These are phyloP conservation scores for Saguinus imperator DNA, from an alignment of 2,113 vertebrate species.

Conservation along the genomic window DNA sequence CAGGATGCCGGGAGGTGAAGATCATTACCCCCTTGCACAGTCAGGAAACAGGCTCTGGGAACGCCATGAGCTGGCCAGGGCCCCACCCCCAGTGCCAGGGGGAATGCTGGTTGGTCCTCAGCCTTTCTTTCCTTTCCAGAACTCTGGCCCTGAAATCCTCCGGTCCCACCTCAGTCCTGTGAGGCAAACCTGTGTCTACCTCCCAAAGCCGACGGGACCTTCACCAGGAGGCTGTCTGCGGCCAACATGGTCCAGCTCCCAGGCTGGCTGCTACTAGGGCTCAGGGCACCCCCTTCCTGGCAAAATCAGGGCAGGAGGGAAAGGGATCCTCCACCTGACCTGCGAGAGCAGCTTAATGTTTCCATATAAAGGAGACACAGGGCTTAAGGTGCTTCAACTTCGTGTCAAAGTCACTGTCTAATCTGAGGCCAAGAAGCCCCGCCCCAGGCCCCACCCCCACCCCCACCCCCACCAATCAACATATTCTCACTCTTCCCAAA, in stretches of 20 bases:
- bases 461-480: background rate
- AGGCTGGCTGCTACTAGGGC: background rate
- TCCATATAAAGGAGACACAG: conserved; percentile 80
- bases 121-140: background rate
- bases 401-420: conserved; percentile 81
- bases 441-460: background rate
- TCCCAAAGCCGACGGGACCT: background rate
- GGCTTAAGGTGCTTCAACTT: conserved; percentile 79
- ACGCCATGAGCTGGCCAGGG: background rate
- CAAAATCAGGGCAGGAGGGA: background rate
- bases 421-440: conserved; percentile 72
- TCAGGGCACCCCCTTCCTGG: background rate
- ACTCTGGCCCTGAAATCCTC: background rate
- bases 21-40: background rate
- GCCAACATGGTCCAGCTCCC: background rate
- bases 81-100: rapidly evolving
- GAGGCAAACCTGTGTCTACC: background rate
- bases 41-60: background rate
- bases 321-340: conserved; percentile 34
- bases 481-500: background rate
- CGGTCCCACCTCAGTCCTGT: rapidly evolving
- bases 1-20: background rate
- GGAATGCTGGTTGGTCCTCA: background rate
- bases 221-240: background rate
- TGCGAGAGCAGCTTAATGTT: conserved; percentile 79